Conservation (phyloP, 2,888 invertebrate genomes). For the Andrena bucephala region DNA sequence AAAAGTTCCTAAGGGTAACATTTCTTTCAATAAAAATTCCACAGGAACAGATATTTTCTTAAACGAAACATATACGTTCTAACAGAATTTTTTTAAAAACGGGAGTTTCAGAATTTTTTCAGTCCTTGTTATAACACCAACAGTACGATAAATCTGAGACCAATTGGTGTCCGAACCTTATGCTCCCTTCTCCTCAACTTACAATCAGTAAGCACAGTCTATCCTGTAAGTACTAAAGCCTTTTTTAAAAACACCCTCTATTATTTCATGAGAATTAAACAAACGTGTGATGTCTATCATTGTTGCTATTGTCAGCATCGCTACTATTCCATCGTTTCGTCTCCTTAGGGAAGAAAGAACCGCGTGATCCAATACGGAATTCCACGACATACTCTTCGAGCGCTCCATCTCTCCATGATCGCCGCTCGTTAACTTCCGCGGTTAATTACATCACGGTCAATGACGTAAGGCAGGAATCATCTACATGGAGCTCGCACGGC, state of each 20-base stretch:
- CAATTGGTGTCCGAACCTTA: too few species aligned
- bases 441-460: conserved; percentile 62
- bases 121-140: too few species aligned
- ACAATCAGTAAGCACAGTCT: too few species aligned
- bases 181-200: too few species aligned
- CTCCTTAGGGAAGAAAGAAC: not conserved
- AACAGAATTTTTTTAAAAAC: too few species aligned
- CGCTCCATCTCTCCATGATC: conserved; percentile 37
- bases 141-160: too few species aligned
- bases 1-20: too few species aligned
- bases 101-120: too few species aligned
- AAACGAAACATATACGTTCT: too few species aligned
- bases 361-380: not conserved
- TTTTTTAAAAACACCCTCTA: not conserved
- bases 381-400: conserved; percentile 19
- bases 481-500: conserved; percentile 49
- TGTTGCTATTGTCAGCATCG: not conserved
- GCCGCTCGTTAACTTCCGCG: conserved; percentile 59
- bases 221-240: too few species aligned
- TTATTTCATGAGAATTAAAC: not conserved
- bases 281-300: not conserved
- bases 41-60: too few species aligned
- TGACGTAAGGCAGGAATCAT: conserved; percentile 65
- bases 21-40: too few species aligned
- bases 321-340: not conserved